Evolutionary conservation across 2,888 invertebrate species (phyloP).

Genomic region (Stenolophus ochropezus): DNA sequence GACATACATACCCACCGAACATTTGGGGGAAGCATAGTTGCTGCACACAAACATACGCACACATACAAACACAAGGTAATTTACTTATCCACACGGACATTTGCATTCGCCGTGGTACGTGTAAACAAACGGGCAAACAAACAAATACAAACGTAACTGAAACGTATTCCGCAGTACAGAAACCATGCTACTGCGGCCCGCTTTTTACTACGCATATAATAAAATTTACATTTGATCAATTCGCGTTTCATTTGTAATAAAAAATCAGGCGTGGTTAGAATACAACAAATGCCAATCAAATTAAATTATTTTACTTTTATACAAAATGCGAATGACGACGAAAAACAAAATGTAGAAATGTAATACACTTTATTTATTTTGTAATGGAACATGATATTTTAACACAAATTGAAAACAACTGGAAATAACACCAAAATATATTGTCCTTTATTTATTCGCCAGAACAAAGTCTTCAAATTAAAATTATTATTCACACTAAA

Average conservation of each 20-base stretch:
- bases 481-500: too few species aligned
- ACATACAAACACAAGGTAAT: slow-evolving; percentile 41
- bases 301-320: not conserved
- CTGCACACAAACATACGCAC: not conserved
- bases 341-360: not conserved
- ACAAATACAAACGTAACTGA: slow-evolving; percentile 44
- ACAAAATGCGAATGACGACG: not conserved
- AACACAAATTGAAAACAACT: too few species aligned
- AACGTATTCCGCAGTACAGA: slow-evolving; percentile 1
- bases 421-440: too few species aligned
- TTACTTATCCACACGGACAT: slow-evolving; percentile 53
- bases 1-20: not conserved
- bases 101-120: slow-evolving; percentile 43
- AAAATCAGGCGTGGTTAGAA: not conserved
- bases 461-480: too few species aligned
- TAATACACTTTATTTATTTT: not conserved
- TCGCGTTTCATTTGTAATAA: not conserved
- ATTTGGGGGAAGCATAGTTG: not conserved
- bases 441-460: too few species aligned
- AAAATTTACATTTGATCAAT: not conserved
- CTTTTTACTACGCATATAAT: not conserved
- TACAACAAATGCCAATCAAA: not conserved
- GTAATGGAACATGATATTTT: too few species aligned
- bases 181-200: not conserved
- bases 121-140: slow-evolving; percentile 41